These are phyloP conservation scores for Chamaea fasciata DNA, from an alignment of 2,113 vertebrate species.

Conservation along the genomic window DNA sequence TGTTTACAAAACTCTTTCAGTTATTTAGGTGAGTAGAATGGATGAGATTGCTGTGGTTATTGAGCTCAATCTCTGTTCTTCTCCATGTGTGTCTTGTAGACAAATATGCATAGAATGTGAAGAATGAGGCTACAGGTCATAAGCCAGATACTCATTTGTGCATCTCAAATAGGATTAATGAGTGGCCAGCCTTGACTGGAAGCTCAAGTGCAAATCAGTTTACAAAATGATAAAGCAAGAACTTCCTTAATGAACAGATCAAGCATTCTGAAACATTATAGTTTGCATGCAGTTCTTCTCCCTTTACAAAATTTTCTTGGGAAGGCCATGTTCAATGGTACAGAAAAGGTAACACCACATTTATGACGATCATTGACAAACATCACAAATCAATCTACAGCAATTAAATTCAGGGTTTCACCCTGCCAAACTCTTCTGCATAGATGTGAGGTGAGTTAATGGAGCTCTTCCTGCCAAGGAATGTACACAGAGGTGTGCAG, in stretches of 20 bases:
- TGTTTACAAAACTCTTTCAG: neutral
- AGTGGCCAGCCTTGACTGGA: neutral
- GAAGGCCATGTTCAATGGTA: neutral
- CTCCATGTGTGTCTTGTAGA: neutral
- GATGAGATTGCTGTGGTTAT: neutral
- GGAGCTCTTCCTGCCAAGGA: neutral
- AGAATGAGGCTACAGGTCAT: neutral
- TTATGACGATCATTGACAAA: neutral
- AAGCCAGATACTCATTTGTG: neutral
- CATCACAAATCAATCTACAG: neutral
- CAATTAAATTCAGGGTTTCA: neutral
- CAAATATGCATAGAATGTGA: neutral
- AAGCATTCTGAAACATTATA: neutral
- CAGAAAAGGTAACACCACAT: neutral
- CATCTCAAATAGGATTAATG: neutral
- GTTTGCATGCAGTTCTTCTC: neutral
- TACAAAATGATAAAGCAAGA: neutral
- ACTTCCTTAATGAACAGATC: neutral
- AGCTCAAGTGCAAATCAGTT: neutral
- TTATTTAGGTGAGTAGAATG: neutral
- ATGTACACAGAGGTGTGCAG: accelerated
- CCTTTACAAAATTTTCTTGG: neutral
- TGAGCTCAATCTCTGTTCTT: neutral
- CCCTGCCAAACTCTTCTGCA: neutral
- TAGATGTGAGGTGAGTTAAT: neutral